A percentile compares a stretch with the other conserved stretches of the same genome.
These are phyloP conservation scores for Parasteatoda lunata DNA, from an alignment of 2,888 invertebrate genomes.

Conservation along the genomic window DNA sequence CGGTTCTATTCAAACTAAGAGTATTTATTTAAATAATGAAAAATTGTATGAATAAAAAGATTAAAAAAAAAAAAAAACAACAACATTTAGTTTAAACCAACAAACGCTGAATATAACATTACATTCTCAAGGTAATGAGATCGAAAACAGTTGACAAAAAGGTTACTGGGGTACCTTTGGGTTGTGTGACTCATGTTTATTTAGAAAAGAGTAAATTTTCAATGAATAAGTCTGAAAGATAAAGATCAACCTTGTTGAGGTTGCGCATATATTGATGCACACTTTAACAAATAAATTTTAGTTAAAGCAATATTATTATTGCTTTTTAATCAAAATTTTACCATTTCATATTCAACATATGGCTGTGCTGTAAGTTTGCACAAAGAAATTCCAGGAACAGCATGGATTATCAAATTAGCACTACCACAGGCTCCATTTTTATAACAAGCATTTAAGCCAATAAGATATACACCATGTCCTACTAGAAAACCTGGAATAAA, in stretches of 20 bases:
- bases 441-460: conserved; percentile 69
- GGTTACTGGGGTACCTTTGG: too few species aligned
- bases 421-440: conserved; percentile 63
- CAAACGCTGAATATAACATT: too few species aligned
- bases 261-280: neutral
- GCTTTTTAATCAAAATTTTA: conserved; percentile 41
- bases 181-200: too few species aligned
- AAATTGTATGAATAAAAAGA: too few species aligned
- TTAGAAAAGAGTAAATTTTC: neutral
- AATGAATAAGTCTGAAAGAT: neutral
- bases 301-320: neutral
- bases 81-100: too few species aligned
- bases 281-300: neutral
- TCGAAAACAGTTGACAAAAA: too few species aligned
- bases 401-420: conserved; percentile 67
- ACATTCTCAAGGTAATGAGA: too few species aligned
- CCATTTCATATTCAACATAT: conserved; percentile 69
- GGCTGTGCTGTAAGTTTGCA: conserved; percentile 62
- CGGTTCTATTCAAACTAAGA: too few species aligned
- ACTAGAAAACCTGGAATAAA: conserved; percentile 60
- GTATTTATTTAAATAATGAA: too few species aligned
- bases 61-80: too few species aligned
- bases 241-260: neutral
- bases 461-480: conserved; percentile 69
- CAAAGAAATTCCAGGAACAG: conserved; percentile 67